These are phyloP conservation scores for Spodoptera litura DNA, from an alignment of 1,140 invertebrate species.

Conservation along the genomic window DNA sequence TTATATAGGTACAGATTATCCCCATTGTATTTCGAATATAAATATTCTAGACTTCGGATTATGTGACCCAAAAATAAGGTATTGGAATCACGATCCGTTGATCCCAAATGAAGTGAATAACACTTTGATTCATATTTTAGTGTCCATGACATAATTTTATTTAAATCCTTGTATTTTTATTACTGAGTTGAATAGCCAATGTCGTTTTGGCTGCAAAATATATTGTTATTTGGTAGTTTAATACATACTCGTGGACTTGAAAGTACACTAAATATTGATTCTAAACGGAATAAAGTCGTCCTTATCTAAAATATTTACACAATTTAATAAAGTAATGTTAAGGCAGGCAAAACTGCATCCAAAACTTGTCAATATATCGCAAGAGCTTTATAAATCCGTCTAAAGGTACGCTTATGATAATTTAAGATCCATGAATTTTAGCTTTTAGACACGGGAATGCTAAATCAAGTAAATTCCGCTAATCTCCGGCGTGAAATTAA, in stretches of 20 bases:
- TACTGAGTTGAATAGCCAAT: no score
- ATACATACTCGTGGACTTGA: no score
- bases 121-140: constrained; percentile 37
- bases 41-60: constrained; percentile 12
- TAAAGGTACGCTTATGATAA: constrained; percentile 52
- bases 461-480: constrained; percentile 35
- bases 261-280: no score
- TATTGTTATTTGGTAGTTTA: no score
- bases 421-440: constrained; percentile 52
- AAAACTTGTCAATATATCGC: neutral
- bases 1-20: neutral
- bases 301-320: no score
- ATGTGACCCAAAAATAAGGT: constrained; percentile 10
- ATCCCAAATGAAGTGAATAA: constrained; percentile 52
- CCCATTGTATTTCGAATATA: constrained; percentile 6
- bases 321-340: no score
- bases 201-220: no score
- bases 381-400: constrained; percentile 30
- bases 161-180: constrained; percentile 21
- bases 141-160: constrained; percentile 44
- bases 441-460: constrained; percentile 23
- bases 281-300: no score
- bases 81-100: neutral
- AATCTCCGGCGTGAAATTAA: constrained; percentile 18
- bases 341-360: no score